Conservation (phyloP, 2,797 vertebrate genomes). For the Aphelocoma californica region DNA sequence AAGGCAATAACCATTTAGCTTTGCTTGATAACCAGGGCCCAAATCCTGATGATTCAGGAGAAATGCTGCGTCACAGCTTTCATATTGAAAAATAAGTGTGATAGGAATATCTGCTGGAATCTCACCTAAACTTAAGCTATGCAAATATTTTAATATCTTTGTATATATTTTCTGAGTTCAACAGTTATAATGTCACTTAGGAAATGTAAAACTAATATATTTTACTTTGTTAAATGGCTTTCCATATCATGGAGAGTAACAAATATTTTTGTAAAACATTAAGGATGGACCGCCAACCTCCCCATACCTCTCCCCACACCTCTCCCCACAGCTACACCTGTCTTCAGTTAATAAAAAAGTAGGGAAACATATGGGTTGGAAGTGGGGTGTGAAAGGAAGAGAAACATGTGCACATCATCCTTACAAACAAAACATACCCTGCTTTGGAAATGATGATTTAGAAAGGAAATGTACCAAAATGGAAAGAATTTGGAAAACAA, state of each 20-base stretch:
- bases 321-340: background rate
- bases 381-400: constrained; percentile 2
- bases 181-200: background rate
- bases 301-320: background rate
- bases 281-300: background rate
- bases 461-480: constrained; percentile 20
- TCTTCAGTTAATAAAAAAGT: background rate
- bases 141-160: background rate
- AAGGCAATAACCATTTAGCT: background rate
- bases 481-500: constrained; percentile 46
- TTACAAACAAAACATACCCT: background rate
- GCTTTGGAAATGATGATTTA: background rate
- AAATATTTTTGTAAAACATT: background rate
- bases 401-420: background rate
- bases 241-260: background rate
- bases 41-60: background rate
- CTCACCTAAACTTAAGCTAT: background rate
- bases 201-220: background rate
- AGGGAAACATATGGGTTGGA: background rate
- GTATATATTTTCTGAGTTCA: background rate
- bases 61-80: constrained; percentile 3
- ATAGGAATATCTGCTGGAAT: background rate
- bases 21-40: background rate
- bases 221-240: background rate
- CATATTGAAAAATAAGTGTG: background rate